These are phyloP conservation scores for Drosophila ficusphila DNA, from an alignment of 1,140 invertebrate species.

Conservation along the genomic window DNA sequence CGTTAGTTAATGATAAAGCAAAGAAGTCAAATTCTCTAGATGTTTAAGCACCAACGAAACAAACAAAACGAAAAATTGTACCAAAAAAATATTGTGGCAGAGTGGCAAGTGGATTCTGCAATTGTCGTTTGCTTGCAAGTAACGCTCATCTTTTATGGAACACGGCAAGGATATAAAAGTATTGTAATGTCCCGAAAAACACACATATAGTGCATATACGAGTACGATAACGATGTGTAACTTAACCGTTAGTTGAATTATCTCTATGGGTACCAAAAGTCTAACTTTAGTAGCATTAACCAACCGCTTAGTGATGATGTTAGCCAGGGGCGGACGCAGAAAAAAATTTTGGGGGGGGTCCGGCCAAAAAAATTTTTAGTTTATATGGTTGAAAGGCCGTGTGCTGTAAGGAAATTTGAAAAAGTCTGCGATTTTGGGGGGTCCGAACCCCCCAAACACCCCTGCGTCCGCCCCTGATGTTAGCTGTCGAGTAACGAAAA, in stretches of 20 bases:
- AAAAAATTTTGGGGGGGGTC: too few relatives aligned
- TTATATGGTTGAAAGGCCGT: too few relatives aligned
- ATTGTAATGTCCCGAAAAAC: slow-evolving; percentile 57
- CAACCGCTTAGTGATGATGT: slow-evolving; percentile 55
- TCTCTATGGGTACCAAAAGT: slow-evolving; percentile 74
- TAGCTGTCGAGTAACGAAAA: slow-evolving; percentile 43
- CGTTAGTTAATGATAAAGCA: slow-evolving; percentile 51
- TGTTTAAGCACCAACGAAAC: slow-evolving; percentile 47
- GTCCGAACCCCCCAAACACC: too few relatives aligned
- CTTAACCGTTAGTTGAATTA: slow-evolving; percentile 55
- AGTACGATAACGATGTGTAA: slow-evolving; percentile 39
- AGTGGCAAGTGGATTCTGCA: slow-evolving; percentile 44
- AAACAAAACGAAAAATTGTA: slow-evolving; percentile 52
- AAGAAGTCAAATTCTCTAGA: slow-evolving; percentile 80
- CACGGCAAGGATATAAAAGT: slow-evolving; percentile 45
- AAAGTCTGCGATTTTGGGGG: too few relatives aligned
- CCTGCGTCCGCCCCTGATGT: too few relatives aligned
- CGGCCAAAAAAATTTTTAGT: too few relatives aligned
- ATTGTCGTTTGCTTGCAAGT: slow-evolving; percentile 28
- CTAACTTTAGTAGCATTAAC: slow-evolving; percentile 61
- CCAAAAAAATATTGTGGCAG: slow-evolving; percentile 63
- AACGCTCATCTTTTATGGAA: slow-evolving; percentile 8
- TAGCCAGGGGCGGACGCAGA: too few relatives aligned
- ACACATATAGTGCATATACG: slow-evolving; percentile 10
- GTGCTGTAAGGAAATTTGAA: too few relatives aligned